phyloP scores from a whole-genome alignment of 2,113 vertebrate species.

The Lampris megalopsis region DNA sequence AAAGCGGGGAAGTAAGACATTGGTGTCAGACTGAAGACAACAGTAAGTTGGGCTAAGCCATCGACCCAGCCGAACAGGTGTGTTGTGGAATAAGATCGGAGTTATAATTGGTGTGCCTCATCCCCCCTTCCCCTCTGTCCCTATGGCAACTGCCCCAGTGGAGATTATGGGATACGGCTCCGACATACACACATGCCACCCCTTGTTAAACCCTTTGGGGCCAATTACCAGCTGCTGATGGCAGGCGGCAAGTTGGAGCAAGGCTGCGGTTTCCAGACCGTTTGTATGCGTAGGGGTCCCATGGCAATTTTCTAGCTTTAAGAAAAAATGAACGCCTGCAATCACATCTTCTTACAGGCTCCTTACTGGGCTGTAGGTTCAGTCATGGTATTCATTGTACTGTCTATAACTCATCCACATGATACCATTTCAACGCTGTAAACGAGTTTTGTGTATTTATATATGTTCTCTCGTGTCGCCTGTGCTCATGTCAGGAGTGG shows the following conservation, averaged over 20 bases:
- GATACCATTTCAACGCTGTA: neutral
- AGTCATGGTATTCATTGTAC: no score
- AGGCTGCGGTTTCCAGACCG: conserved; percentile 78
- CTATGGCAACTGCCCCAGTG: conserved; percentile 77
- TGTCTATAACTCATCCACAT: no score
- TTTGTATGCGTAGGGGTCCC: conserved; percentile 57
- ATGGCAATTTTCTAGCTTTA: conserved; percentile 47
- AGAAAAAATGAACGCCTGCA: conserved; percentile 35
- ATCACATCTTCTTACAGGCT: no score
- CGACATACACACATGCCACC: conserved; percentile 63
- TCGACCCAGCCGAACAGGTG: conserved; percentile 68
- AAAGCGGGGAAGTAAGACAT: no score
- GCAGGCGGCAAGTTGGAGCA: conserved; percentile 79
- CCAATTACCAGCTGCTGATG: conserved; percentile 85
- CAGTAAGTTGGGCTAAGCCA: conserved; percentile 37
- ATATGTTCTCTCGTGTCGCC: neutral
- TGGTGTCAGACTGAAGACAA: conserved; percentile 28
- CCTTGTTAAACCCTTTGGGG: conserved; percentile 76
- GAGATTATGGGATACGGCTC: conserved; percentile 73
- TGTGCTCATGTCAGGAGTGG: neutral
- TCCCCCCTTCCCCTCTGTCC: conserved; percentile 53
- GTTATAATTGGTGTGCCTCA: conserved; percentile 80
- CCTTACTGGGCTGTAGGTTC: no score
- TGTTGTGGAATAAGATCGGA: conserved; percentile 76
- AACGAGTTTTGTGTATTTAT: neutral